phyloP scores from a whole-genome alignment of 1,140 invertebrate genomes.

The Venustaconcha ellipsiformis region DNA sequence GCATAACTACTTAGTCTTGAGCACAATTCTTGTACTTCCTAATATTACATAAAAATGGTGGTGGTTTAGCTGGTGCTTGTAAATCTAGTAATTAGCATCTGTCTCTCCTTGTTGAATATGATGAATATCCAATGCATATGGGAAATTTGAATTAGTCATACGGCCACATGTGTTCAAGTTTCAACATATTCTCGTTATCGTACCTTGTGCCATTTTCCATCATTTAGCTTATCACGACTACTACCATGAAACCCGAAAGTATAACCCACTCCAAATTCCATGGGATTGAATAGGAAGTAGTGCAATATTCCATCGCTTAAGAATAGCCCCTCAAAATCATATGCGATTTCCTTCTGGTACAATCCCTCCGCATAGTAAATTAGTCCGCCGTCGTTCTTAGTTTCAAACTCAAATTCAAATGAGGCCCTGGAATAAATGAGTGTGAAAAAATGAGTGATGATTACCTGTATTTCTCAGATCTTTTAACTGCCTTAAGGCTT shows the following conservation, averaged over 20 bases:
- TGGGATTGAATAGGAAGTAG: slow-evolving; percentile 32
- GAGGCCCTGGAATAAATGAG: slow-evolving; percentile 17
- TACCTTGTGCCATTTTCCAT: slow-evolving; percentile 29
- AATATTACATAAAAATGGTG: too few species aligned
- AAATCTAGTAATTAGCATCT: too few species aligned
- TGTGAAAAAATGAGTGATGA: neutral
- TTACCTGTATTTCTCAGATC: too few species aligned
- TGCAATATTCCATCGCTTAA: slow-evolving; percentile 22
- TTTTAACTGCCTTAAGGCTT: too few species aligned
- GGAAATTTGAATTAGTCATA: too few species aligned
- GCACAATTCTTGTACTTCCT: too few species aligned
- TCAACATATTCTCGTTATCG: neutral
- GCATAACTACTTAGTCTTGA: too few species aligned
- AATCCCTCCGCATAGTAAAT: slow-evolving; percentile 28
- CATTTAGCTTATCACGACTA: slow-evolving; percentile 17
- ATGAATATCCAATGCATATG: too few species aligned
- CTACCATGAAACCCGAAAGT: slow-evolving; percentile 28
- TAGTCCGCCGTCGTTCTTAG: slow-evolving; percentile 9
- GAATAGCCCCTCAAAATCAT: slow-evolving; percentile 29
- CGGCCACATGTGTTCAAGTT: too few species aligned
- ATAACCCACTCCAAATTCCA: slow-evolving; percentile 11
- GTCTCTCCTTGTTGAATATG: too few species aligned
- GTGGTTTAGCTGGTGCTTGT: too few species aligned
- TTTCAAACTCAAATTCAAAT: slow-evolving; percentile 25
- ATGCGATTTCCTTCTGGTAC: slow-evolving; percentile 11